phyloP scores from a whole-genome alignment of 2,797 vertebrate genomes.

The Furcifer pardalis region DNA sequence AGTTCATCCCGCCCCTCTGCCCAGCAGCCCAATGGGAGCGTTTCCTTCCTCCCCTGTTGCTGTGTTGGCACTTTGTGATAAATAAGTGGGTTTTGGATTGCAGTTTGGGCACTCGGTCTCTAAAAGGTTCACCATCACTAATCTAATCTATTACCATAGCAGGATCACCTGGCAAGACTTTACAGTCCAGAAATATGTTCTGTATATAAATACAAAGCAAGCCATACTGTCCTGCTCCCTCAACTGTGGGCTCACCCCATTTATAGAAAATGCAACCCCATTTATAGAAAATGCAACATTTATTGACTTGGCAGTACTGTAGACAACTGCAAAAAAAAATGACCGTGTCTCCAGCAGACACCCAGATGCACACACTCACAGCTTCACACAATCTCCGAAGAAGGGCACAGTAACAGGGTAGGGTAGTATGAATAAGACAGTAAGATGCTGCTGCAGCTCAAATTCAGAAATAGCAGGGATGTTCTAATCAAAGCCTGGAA shows the following conservation, averaged over 20 bases:
- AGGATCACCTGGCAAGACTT: no score
- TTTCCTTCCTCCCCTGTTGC: no score
- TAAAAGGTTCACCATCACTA: no score
- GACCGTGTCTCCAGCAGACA: no score
- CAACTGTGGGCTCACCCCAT: neutral
- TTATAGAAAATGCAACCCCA: no score
- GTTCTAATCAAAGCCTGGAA: constrained; percentile 1
- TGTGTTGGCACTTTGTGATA: no score
- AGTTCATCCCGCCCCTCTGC: no score
- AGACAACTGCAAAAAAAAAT: neutral
- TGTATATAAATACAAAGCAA: neutral
- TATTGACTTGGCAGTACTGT: neutral
- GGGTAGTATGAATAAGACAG: neutral
- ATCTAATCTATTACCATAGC: no score
- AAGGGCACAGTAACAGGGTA: neutral
- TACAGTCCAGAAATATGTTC: neutral
- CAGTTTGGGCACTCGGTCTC: no score
- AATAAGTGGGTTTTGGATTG: no score
- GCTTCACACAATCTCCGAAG: neutral
- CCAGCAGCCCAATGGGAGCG: no score
- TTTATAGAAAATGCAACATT: neutral
- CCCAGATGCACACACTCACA: no score
- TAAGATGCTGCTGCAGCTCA: neutral
- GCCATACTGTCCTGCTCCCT: neutral
- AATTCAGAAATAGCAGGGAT: constrained; percentile 27